Conservation (phyloP, 2,888 invertebrate species). For the Neoascia interrupta region DNA sequence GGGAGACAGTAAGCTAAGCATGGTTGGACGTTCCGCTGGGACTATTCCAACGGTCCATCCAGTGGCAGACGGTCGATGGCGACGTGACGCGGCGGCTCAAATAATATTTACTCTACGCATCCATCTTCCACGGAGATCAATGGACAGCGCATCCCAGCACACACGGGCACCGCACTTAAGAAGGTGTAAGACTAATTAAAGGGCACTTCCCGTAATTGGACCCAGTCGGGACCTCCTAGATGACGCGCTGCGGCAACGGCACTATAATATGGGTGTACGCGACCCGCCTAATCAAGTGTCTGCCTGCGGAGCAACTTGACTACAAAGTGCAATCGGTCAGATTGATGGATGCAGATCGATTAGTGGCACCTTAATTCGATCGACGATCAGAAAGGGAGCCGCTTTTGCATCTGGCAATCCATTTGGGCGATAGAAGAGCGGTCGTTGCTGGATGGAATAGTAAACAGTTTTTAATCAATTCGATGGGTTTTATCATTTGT, state of each 20-base stretch:
- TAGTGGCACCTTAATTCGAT: slow-evolving; percentile 53
- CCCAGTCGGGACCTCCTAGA: slow-evolving; percentile 62
- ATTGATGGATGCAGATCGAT: slow-evolving; percentile 64
- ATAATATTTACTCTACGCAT: slow-evolving; percentile 65
- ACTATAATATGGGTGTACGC: slow-evolving; percentile 50
- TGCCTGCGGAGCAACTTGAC: slow-evolving; percentile 28
- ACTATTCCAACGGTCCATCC: slow-evolving; percentile 32
- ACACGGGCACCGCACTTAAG: slow-evolving; percentile 23
- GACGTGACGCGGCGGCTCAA: slow-evolving; percentile 27
- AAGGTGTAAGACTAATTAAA: slow-evolving; percentile 70
- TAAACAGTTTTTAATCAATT: slow-evolving; percentile 51
- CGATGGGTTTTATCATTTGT: slow-evolving; percentile 37
- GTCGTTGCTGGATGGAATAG: slow-evolving; percentile 38
- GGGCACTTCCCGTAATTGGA: slow-evolving; percentile 67
- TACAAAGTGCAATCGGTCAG: slow-evolving; percentile 63
- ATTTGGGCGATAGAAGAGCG: slow-evolving; percentile 31
- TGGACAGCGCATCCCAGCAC: slow-evolving; percentile 14
- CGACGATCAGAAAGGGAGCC: slow-evolving; percentile 26
- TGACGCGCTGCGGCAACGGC: slow-evolving; percentile 35
- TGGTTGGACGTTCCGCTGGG: slow-evolving; percentile 65
- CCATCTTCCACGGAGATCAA: slow-evolving; percentile 64
- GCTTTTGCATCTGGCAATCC: slow-evolving; percentile 46
- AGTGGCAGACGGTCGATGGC: slow-evolving; percentile 41
- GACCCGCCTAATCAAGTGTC: slow-evolving; percentile 63
- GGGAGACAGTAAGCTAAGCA: slow-evolving; percentile 31